These are phyloP conservation scores for Agonopterix subpropinquella DNA, from an alignment of 2,888 invertebrate species.

Conservation along the genomic window DNA sequence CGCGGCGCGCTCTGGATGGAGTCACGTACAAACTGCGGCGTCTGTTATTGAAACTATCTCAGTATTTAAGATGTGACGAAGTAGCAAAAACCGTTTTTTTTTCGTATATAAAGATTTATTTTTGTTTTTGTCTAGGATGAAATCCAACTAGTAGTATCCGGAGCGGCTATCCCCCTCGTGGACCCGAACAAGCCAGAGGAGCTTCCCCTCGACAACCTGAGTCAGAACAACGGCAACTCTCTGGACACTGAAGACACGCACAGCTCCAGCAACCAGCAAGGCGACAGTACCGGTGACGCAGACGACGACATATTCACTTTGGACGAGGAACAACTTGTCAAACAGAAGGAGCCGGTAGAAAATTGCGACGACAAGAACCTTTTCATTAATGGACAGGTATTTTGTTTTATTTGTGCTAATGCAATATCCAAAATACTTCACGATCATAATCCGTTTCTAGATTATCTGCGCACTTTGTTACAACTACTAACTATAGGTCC, in stretches of 20 bases:
- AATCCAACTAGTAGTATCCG: slow-evolving; percentile 81
- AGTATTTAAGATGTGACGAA: too few species aligned
- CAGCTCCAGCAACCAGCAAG: background rate
- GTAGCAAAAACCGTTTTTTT: too few species aligned
- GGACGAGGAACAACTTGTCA: slow-evolving; percentile 81
- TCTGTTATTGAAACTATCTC: too few species aligned
- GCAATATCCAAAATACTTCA: background rate
- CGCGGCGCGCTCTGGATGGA: slow-evolving; percentile 77
- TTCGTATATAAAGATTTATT: too few species aligned
- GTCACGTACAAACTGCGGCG: slow-evolving; percentile 91
- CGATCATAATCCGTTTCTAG: too few species aligned
- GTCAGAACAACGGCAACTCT: background rate
- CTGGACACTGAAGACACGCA: background rate
- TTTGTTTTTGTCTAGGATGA: slow-evolving; percentile 64
- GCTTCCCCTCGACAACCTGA: slow-evolving; percentile 2
- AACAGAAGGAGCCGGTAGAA: slow-evolving; percentile 17
- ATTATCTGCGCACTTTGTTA: too few species aligned
- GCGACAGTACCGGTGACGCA: slow-evolving; percentile 56
- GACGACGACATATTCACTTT: slow-evolving; percentile 90
- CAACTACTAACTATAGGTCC: too few species aligned
- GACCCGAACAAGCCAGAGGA: slow-evolving; percentile 37
- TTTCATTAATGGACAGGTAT: slow-evolving; percentile 33
- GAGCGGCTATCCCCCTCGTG: slow-evolving; percentile 82
- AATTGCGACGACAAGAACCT: slow-evolving; percentile 35
- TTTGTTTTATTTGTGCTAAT: background rate